Base-by-base conservation (phyloP, 2,888 invertebrate genomes). In the Panzeria rudis region DNA sequence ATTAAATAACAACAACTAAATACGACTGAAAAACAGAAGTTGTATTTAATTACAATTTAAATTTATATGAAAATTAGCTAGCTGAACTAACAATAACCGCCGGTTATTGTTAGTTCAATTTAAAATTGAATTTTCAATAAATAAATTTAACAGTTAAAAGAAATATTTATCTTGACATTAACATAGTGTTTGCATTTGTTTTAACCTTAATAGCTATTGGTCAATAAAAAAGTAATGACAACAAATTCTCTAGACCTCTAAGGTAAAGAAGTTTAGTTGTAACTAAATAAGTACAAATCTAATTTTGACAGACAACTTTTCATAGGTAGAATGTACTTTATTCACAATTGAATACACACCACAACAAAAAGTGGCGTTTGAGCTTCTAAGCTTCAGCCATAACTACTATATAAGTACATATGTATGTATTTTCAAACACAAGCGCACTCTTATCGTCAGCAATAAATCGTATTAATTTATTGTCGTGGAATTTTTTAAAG, bases 391-490 rank as follows among this genome's bases (percentile, higher is more conserved):
- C 50, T 59, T 62, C 54, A 17, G 62, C 47, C 75, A 54, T 32
- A 61, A 41, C 64, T 47, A 75, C 78, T 73, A 9, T 7, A 35
- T 35, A 5, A 8, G 9, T 7, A 7, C 5, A 35, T 8, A 35
- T 9, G 9, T 8, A 35, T 9, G 7, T 78, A 81, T 84, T 81
- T 72, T 68, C 61, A 72, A 54, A 68, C 81, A 84, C 73, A 81
- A 69, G 84, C 84, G 84, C 88, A 87, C 87, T 88, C 90, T 90
- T 91, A 91, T 91, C 91, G 88, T 56, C 88, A 81, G 90, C 89
- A 91, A 91, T 91, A 91, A 91, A 91, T 91, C 91, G 90, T 89
- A 90, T 90, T 91, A 91, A 91, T 91, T 91, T 91, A 91, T 91
- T 90, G 89, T 89, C 88, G 88, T 88, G 87, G 88, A 90, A 89